Base-by-base conservation (phyloP, 2,797 vertebrate genomes). In the Synanceia verrucosa region DNA sequence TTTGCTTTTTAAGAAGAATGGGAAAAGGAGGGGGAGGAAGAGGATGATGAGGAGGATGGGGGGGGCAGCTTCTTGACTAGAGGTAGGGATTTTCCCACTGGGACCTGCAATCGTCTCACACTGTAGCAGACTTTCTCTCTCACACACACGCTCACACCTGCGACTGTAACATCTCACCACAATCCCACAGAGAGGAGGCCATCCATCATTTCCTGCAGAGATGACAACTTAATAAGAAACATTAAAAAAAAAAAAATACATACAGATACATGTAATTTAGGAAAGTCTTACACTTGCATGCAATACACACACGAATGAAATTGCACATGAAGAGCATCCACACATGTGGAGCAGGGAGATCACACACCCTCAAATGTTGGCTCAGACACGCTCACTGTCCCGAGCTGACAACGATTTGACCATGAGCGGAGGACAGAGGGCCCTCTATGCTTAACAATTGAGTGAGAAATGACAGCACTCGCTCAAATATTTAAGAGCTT, bases 401-500 rank as follows among this genome's bases (percentile, higher is more conserved):
- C 43, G 1, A 74, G 64, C 62, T 51, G 61, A 70, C 70, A 63
- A 74, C 74, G 24, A 50, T 55, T 69, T 58, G 28, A 23, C 58
- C 65, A 59, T 44, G 65, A 65, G 24, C 18, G 6, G 62, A 81
- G 76, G 46, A 93, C 91, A 92, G 85, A 89, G 75, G 65, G 14
- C 29, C 72, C 71, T 92, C 88, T 93, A 69, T 91, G 86, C 60
- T 69, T 55, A 65, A 86, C 84, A 85, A 76, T 62, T 3, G 71
- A 89, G 76, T 89, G 89, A 93, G 77, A 91, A 88, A 91, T 89
- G 89, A 90, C 90, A 91, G 86, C 70, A 77, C 83, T 89, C 82
- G 63, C 77, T 88, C 86, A 92, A 91, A 91, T 91, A 92, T 93
- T 91, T 91, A 83, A 82, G 84, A 73, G 83, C 90, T 88, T 90